phyloP scores from a whole-genome alignment of 2,113 vertebrate genomes.

The Sminthopsis crassicaudata region DNA sequence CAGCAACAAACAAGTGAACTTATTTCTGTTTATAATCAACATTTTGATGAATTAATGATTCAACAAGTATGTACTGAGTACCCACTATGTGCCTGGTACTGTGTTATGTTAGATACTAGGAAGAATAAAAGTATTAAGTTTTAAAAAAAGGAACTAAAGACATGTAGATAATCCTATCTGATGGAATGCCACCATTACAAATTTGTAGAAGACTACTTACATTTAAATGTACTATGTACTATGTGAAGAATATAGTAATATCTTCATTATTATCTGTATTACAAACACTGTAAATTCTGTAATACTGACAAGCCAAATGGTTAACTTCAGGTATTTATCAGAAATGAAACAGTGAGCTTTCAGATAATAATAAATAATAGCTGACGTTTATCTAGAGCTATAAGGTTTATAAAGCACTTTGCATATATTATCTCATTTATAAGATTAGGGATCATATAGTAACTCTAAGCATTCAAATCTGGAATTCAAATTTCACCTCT shows the following conservation, averaged over 20 bases:
- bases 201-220: conserved; percentile 13
- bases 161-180: conserved; percentile 4
- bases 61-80: conserved; percentile 32
- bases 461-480: conserved; percentile 60
- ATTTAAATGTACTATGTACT: conserved; percentile 27
- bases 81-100: conserved; percentile 1
- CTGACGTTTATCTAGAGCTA: background rate
- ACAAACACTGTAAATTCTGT: conserved; percentile 58
- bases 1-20: conserved; percentile 3
- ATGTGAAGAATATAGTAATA: conserved; percentile 64
- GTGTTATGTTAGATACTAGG: background rate
- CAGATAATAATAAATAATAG: conserved; percentile 52
- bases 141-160: conserved; percentile 41
- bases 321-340: conserved; percentile 57
- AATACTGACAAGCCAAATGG: conserved; percentile 60
- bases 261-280: conserved; percentile 68
- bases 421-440: conserved; percentile 1
- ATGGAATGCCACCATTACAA: conserved; percentile 32
- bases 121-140: conserved; percentile 31
- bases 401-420: conserved; percentile 1
- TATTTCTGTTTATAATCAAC: conserved; percentile 36
- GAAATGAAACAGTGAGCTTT: conserved; percentile 58
- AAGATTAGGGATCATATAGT: conserved; percentile 55
- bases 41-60: conserved; percentile 21
- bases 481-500: conserved; percentile 57